phyloP scores from a whole-genome alignment of 2,113 vertebrate genomes.

The Typhlomys cinereus region DNA sequence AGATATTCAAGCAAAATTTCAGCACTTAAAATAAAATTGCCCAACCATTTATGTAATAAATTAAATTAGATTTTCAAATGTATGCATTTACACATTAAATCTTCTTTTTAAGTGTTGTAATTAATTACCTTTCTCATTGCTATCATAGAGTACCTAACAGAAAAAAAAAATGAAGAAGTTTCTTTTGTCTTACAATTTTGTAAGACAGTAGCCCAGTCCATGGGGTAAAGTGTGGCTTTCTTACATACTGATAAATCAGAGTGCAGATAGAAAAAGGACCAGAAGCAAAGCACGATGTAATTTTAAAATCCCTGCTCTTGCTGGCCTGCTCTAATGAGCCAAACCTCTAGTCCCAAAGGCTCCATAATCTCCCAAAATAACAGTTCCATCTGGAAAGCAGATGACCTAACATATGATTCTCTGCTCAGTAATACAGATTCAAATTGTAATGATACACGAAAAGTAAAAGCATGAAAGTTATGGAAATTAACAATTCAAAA shows the following conservation, averaged over 20 bases:
- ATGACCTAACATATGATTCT: background rate
- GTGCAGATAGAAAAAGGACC: background rate
- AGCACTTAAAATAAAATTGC: background rate
- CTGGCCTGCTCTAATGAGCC: background rate
- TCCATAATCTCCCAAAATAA: background rate
- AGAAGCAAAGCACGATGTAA: background rate
- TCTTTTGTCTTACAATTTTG: background rate
- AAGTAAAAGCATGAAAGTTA: conserved; percentile 43
- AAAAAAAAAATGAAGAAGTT: background rate
- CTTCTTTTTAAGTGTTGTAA: background rate
- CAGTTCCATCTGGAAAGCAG: background rate
- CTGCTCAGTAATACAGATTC: background rate
- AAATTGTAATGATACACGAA: background rate
- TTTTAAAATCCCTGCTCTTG: background rate
- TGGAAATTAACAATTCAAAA: conserved; percentile 34
- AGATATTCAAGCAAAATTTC: conserved; percentile 54
- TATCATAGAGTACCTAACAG: background rate
- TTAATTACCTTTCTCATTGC: background rate
- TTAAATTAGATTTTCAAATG: conserved; percentile 8
- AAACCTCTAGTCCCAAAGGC: background rate
- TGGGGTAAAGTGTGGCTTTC: background rate
- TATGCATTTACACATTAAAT: conserved; percentile 42
- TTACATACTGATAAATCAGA: background rate
- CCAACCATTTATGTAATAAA: conserved; percentile 46
- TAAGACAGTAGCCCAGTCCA: no score